Percentiles rank a stretch among this genome's conserved stretches.
phyloP scores from a whole-genome alignment of 2,888 invertebrate species.

The Sisyra nigra region DNA sequence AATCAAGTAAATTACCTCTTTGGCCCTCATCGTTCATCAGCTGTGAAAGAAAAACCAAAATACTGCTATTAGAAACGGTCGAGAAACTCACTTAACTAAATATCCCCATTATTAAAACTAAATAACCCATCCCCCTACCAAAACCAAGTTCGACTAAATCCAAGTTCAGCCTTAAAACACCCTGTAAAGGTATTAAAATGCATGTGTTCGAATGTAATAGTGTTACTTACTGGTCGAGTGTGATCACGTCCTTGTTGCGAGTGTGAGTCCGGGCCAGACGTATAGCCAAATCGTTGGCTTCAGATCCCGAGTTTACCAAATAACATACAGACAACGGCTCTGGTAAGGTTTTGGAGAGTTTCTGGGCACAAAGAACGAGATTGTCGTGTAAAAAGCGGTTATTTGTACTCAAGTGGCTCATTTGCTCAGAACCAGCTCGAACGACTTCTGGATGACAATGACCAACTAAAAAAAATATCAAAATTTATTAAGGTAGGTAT shows the following conservation, averaged over 20 bases:
- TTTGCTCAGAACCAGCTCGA: constrained; percentile 77
- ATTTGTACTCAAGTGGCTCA: constrained; percentile 85
- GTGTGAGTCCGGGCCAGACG: constrained; percentile 82
- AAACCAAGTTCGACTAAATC: neutral
- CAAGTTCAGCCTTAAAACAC: neutral
- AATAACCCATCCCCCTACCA: neutral
- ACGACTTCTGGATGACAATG: constrained; percentile 95
- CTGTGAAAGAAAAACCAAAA: neutral
- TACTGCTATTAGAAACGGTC: neutral
- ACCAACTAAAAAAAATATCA: constrained; percentile 77
- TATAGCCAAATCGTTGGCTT: constrained; percentile 94
- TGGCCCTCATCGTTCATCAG: too few species aligned
- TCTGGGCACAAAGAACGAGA: constrained; percentile 77
- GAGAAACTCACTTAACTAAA: neutral
- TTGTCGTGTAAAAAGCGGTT: constrained; percentile 94
- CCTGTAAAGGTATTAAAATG: neutral
- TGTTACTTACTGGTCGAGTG: constrained; percentile 85
- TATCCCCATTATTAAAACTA: neutral
- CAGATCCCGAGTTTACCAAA: constrained; percentile 97
- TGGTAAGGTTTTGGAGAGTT: constrained; percentile 70
- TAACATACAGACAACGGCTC: constrained; percentile 78
- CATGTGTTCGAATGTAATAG: neutral
- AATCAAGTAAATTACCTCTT: too few species aligned
- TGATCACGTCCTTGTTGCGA: constrained; percentile 75
- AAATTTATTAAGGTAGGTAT: too few species aligned